phyloP scores from a whole-genome alignment of 2,797 vertebrate species.

The Momotus momota region DNA sequence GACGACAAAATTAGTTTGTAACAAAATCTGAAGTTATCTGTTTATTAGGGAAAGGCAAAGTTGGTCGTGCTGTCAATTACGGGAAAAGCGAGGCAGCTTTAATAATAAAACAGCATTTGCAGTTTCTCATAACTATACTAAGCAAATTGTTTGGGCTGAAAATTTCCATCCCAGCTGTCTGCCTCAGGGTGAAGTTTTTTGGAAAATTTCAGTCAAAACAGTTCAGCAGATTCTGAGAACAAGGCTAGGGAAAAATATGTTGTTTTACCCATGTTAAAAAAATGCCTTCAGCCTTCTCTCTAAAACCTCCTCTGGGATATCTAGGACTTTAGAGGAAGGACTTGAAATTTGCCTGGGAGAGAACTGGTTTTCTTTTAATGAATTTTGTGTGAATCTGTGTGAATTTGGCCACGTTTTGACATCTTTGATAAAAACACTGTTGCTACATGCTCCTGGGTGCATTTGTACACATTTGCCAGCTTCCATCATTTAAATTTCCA shows the following conservation, averaged over 20 bases:
- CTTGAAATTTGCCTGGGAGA: constrained; percentile 32
- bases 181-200: constrained; percentile 64
- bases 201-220: constrained; percentile 68
- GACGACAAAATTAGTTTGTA: constrained; percentile 24
- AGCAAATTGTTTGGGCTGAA: constrained; percentile 72
- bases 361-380: neutral
- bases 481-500: constrained; percentile 2
- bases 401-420: neutral
- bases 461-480: neutral
- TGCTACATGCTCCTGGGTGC: neutral
- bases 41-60: constrained; percentile 41
- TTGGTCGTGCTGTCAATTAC: constrained; percentile 35
- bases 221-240: constrained; percentile 63
- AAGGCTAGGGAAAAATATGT: constrained; percentile 62
- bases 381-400: neutral
- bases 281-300: constrained; percentile 8
- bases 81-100: constrained; percentile 18
- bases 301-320: constrained; percentile 22
- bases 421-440: neutral
- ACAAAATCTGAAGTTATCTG: constrained; percentile 37
- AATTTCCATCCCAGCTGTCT: constrained; percentile 69
- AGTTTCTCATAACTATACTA: constrained; percentile 56
- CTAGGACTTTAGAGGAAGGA: neutral
- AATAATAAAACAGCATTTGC: constrained; percentile 56
- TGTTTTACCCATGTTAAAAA: constrained; percentile 5